These are phyloP conservation scores for Eristalis arbustorum DNA, from an alignment of 2,888 invertebrate genomes.

Conservation along the genomic window DNA sequence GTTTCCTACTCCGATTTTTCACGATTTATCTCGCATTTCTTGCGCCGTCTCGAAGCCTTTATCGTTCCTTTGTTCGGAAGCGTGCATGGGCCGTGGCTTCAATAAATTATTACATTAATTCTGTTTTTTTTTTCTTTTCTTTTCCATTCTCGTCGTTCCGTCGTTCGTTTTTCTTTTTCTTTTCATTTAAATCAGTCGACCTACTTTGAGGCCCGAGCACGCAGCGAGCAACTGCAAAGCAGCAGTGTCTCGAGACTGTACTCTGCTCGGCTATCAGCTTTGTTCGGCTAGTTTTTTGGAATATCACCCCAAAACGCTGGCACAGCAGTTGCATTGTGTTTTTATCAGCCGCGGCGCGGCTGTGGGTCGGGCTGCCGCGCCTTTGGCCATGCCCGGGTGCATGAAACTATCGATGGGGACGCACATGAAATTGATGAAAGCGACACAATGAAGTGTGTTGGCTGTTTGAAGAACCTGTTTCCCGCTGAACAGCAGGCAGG, in stretches of 20 bases:
- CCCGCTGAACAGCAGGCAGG: neutral
- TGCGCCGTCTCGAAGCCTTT: neutral
- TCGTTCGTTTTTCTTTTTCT: constrained; percentile 6
- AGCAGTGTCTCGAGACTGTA: neutral
- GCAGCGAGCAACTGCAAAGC: constrained; percentile 10
- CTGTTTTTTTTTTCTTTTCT: neutral
- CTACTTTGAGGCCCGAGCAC: constrained; percentile 57
- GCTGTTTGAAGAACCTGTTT: neutral
- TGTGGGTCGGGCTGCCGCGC: neutral
- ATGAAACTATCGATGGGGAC: neutral
- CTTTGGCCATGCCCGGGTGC: neutral
- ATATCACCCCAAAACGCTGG: neutral
- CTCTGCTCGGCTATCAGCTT: neutral
- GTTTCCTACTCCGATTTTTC: neutral
- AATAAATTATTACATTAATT: constrained; percentile 2
- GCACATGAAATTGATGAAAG: neutral
- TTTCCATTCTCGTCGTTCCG: neutral
- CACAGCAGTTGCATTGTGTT: neutral
- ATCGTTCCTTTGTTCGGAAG: neutral
- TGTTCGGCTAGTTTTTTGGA: neutral
- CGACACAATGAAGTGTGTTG: neutral
- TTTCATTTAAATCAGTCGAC: constrained; percentile 60
- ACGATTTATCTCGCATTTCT: neutral
- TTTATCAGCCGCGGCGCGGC: neutral
- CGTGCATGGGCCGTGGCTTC: neutral